Conservation (phyloP, 2,113 vertebrate species). For the Amblyornis subalaris region DNA sequence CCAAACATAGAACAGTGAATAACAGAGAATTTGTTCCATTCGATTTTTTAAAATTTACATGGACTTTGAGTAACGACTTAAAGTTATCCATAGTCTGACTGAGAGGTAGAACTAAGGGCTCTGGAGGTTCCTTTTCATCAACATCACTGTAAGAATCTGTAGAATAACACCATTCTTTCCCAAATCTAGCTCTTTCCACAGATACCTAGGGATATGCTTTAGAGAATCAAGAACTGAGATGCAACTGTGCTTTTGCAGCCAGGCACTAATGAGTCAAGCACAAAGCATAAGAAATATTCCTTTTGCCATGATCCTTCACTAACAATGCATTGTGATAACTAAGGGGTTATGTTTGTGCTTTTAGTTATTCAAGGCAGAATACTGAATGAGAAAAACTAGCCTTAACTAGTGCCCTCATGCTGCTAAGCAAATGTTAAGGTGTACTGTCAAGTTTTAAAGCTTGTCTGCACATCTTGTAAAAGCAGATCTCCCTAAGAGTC, state of each 20-base stretch:
- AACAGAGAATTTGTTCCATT: not conserved
- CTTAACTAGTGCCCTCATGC: not conserved
- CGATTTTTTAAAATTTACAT: not conserved
- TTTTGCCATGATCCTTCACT: not conserved
- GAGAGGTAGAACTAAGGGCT: not conserved
- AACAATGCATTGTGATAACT: not conserved
- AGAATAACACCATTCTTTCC: not conserved
- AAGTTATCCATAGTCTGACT: not conserved
- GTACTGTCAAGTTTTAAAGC: slow-evolving; percentile 44
- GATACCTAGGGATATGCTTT: not conserved
- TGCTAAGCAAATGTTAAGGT: slow-evolving; percentile 21
- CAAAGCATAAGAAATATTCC: not conserved
- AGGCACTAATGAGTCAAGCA: not conserved
- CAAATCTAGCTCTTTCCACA: not conserved
- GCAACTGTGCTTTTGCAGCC: not conserved
- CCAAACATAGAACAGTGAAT: not conserved
- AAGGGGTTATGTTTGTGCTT: not conserved
- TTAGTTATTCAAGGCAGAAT: not conserved
- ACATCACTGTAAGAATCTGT: not conserved
- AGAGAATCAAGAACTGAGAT: not conserved
- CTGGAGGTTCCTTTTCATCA: not conserved
- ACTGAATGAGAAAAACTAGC: not conserved
- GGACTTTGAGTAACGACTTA: not conserved
- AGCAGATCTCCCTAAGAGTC: slow-evolving; percentile 5
- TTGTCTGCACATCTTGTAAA: slow-evolving; percentile 21